A percentile compares a stretch with the other conserved stretches of the same genome.
Evolutionary conservation across 1,140 invertebrate species (phyloP).

Genomic region (Drosophila ercepeae): DNA sequence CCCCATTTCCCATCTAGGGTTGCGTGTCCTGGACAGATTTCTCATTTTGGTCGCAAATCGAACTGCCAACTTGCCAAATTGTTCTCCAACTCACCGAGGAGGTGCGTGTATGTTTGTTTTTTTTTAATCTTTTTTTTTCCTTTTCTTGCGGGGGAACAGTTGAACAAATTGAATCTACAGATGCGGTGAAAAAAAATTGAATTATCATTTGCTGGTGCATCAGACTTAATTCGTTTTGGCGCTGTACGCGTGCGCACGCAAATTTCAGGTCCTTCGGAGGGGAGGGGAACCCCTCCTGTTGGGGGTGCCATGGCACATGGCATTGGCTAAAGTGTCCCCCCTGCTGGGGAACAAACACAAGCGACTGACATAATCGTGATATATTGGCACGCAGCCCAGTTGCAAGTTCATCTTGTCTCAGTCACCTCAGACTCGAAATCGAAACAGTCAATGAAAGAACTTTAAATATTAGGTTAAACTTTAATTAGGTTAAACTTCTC

Average conservation of each 20-base stretch:
- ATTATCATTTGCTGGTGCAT: conserved; percentile 77
- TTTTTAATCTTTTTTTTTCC: background rate
- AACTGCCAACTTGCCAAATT: conserved; percentile 80
- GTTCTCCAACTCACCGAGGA: conserved; percentile 43
- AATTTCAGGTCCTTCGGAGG: conserved; percentile 16
- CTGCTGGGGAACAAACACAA: conserved; percentile 70
- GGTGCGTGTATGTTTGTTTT: conserved; percentile 57
- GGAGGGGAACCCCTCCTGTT: no score
- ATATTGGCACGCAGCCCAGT: conserved; percentile 69
- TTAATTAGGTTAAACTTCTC: no score
- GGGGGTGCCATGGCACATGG: no score
- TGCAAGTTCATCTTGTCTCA: conserved; percentile 39
- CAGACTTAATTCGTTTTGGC: conserved; percentile 80
- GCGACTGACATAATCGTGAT: conserved; percentile 79
- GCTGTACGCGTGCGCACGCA: conserved; percentile 80
- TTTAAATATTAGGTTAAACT: no score
- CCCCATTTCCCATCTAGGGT: conserved; percentile 16
- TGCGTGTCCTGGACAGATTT: conserved; percentile 71
- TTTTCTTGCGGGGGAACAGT: conserved; percentile 34
- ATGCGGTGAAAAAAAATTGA: conserved; percentile 58
- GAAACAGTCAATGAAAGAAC: background rate
- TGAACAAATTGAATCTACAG: conserved; percentile 71
- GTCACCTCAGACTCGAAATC: conserved; percentile 16
- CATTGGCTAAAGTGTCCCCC: conserved; percentile 30
- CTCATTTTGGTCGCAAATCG: conserved; percentile 74